A percentile compares a stretch with the other conserved stretches of the same genome.
phyloP scores from a whole-genome alignment of 2,113 vertebrate genomes.

The Rhinoderma darwinii region DNA sequence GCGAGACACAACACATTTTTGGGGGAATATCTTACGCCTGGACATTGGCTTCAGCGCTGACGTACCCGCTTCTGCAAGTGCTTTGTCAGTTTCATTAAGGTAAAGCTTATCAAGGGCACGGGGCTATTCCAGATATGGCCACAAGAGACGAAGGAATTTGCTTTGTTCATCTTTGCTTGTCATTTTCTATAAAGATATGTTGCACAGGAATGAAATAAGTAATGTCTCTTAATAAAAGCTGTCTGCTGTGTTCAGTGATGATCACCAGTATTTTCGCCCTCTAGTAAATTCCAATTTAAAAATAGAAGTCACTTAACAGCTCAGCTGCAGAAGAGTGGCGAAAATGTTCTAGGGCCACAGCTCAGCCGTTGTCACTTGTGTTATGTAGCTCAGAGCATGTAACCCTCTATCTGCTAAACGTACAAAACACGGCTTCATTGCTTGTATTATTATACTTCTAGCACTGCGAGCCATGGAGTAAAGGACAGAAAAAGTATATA shows the following conservation, averaged over 20 bases:
- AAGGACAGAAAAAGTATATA: neutral
- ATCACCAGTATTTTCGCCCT: slow-evolving; percentile 52
- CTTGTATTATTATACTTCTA: neutral
- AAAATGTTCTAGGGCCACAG: slow-evolving; percentile 49
- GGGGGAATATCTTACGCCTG: slow-evolving; percentile 41
- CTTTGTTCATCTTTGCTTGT: slow-evolving; percentile 57
- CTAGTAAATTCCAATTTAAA: slow-evolving; percentile 44
- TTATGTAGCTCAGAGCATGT: slow-evolving; percentile 1
- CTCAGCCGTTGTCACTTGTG: slow-evolving; percentile 39
- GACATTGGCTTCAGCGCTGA: slow-evolving; percentile 29
- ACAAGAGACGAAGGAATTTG: slow-evolving; percentile 55
- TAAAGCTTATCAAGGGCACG: slow-evolving; percentile 50
- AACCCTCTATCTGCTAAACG: slow-evolving; percentile 5
- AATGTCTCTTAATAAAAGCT: slow-evolving; percentile 58
- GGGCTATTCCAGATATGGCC: slow-evolving; percentile 50
- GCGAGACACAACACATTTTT: slow-evolving; percentile 37
- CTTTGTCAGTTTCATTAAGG: slow-evolving; percentile 60
- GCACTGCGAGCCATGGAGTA: neutral
- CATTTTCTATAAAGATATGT: slow-evolving; percentile 57
- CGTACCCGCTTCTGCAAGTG: slow-evolving; percentile 42
- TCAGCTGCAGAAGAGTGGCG: slow-evolving; percentile 51
- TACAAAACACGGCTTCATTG: neutral
- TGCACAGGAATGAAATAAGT: slow-evolving; percentile 51
- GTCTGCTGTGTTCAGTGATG: slow-evolving; percentile 54
- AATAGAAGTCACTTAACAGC: slow-evolving; percentile 60